A percentile compares a stretch with the other conserved stretches of the same genome.
Conservation (phyloP, 1,140 invertebrate genomes). For the Platyscapa corneri region DNA sequence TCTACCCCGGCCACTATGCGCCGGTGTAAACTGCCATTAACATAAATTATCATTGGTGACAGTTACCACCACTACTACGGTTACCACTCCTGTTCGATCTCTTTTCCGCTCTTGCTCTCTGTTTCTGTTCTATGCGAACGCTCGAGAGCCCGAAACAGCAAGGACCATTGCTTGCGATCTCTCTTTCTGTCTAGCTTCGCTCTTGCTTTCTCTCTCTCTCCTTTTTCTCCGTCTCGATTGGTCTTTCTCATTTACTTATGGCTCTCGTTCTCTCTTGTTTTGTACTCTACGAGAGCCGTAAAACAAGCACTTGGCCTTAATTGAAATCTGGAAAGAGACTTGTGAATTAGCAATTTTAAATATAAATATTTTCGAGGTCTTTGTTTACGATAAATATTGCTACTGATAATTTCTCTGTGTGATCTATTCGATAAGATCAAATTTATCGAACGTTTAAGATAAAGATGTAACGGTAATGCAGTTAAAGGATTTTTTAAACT, state of each 20-base stretch:
- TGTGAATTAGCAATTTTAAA: conserved; percentile 25
- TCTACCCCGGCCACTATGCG: conserved; percentile 57
- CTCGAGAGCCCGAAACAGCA: conserved; percentile 22
- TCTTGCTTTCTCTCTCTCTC: not conserved
- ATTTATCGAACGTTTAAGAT: not conserved
- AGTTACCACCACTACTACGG: conserved; percentile 66
- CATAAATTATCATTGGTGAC: conserved; percentile 75
- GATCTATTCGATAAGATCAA: not conserved
- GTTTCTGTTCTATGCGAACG: not conserved
- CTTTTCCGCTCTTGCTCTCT: conserved; percentile 2
- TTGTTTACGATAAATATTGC: not conserved
- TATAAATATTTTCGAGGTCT: not conserved
- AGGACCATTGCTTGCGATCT: conserved; percentile 20
- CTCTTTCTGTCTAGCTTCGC: not conserved
- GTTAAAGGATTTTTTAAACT: too few species aligned
- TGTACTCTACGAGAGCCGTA: conserved; percentile 10
- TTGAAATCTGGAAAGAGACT: conserved; percentile 40
- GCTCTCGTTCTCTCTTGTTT: not conserved
- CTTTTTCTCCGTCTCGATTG: not conserved
- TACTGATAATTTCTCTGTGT: not conserved
- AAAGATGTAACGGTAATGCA: too few species aligned
- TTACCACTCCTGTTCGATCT: not conserved
- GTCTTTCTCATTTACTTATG: not conserved
- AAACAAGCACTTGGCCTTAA: conserved; percentile 41
- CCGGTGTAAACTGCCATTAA: conserved; percentile 71